Evolutionary conservation across 2,797 vertebrate genomes (phyloP).

Genomic region (Lycodopsis pacificus): DNA sequence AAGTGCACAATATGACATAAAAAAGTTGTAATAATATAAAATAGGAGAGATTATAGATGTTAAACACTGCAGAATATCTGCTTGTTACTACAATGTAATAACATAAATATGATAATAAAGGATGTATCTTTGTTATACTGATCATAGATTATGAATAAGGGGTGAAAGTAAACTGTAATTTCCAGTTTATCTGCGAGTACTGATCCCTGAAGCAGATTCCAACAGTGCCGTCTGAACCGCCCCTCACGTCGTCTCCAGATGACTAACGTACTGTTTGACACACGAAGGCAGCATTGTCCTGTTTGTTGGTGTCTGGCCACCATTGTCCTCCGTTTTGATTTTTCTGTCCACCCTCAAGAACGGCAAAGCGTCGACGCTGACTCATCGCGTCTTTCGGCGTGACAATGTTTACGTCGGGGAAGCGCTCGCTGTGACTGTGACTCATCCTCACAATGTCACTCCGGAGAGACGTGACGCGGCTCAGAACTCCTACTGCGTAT

Average conservation of each 20-base stretch:
- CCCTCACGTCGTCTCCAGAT: neutral
- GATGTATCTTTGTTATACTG: neutral
- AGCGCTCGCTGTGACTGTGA: slow-evolving; percentile 45
- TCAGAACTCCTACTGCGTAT: neutral
- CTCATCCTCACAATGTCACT: slow-evolving; percentile 24
- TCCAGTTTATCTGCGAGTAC: neutral
- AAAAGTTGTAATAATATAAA: neutral
- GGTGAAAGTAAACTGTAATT: neutral
- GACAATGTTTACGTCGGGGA: neutral
- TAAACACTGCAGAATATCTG: neutral
- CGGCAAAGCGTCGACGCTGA: neutral
- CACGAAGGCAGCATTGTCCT: neutral
- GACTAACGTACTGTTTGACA: neutral
- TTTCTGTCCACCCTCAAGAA: neutral
- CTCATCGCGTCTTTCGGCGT: slow-evolving; percentile 6
- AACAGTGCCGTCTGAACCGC: neutral
- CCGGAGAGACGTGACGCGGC: neutral
- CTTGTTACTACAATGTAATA: neutral
- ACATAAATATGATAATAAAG: neutral
- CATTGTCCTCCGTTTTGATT: slow-evolving; percentile 7
- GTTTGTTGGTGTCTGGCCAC: neutral
- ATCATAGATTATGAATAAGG: neutral
- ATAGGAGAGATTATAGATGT: neutral
- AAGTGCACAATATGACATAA: neutral
- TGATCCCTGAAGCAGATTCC: neutral